Evolutionary conservation across 2,113 vertebrate species (phyloP).

Genomic region (Ophthalmolycus amberensis): DNA sequence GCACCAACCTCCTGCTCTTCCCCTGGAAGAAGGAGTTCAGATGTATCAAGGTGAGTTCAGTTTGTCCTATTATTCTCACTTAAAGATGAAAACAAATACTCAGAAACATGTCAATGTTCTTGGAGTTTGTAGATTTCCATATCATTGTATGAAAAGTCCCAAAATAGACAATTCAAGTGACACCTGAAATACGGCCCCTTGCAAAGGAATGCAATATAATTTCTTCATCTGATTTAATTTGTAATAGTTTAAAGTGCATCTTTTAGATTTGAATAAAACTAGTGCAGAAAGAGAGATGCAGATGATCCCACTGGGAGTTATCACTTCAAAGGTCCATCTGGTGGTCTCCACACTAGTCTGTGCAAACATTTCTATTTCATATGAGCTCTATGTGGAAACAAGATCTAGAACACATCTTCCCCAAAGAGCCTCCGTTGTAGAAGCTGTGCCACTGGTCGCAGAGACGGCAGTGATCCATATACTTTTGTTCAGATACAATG

Average conservation of each 20-base stretch:
- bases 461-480: not conserved
- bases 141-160: too few species aligned
- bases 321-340: not conserved
- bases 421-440: not conserved
- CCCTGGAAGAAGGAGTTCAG: constrained; percentile 99
- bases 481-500: not conserved
- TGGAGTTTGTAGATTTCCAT: not conserved
- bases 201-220: not conserved
- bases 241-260: not conserved
- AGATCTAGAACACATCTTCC: not conserved
- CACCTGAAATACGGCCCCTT: not conserved
- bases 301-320: not conserved
- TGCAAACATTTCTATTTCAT: not conserved
- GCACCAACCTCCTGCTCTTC: constrained; percentile 95
- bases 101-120: too few species aligned
- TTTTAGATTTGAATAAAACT: not conserved
- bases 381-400: not conserved
- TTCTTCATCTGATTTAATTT: not conserved
- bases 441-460: not conserved
- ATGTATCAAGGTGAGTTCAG: constrained; percentile 91
- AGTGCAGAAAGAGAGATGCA: not conserved
- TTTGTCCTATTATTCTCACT: not conserved
- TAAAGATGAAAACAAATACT: not conserved
- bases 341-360: not conserved
- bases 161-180: not conserved